phyloP scores from a whole-genome alignment of 2,888 invertebrate genomes.

The Dynastes maya region DNA sequence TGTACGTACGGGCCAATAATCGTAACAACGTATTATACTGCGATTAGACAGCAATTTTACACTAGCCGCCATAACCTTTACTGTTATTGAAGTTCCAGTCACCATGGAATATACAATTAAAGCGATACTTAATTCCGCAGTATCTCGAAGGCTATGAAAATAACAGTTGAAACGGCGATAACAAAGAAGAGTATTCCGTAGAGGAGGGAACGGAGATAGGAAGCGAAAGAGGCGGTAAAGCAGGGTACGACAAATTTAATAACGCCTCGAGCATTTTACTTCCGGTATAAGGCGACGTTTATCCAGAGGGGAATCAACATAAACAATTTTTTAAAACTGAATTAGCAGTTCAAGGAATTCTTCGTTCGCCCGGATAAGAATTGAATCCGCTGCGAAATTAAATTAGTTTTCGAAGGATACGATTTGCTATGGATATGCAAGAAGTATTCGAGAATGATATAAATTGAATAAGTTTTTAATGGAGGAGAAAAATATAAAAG shows the following conservation, averaged over 20 bases:
- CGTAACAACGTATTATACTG: neutral
- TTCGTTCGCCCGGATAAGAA: neutral
- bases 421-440: no score
- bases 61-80: neutral
- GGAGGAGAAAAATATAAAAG: no score
- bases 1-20: neutral
- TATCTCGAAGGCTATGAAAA: slow-evolving; percentile 17
- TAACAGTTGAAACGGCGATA: slow-evolving; percentile 21
- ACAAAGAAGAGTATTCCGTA: neutral
- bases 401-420: no score
- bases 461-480: no score
- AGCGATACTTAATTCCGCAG: slow-evolving; percentile 23
- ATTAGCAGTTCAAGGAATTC: neutral
- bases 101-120: slow-evolving; percentile 26
- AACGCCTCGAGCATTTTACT: slow-evolving; percentile 6
- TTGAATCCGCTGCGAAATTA: neutral
- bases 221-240: neutral
- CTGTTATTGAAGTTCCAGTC: neutral
- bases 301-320: slow-evolving; percentile 24
- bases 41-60: slow-evolving; percentile 20
- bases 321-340: slow-evolving; percentile 17
- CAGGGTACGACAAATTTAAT: slow-evolving; percentile 23
- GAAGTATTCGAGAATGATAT: no score
- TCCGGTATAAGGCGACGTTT: slow-evolving; percentile 1
- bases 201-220: neutral